Conservation (phyloP, 2,888 invertebrate genomes). For the Lycocerus yunnanus region DNA sequence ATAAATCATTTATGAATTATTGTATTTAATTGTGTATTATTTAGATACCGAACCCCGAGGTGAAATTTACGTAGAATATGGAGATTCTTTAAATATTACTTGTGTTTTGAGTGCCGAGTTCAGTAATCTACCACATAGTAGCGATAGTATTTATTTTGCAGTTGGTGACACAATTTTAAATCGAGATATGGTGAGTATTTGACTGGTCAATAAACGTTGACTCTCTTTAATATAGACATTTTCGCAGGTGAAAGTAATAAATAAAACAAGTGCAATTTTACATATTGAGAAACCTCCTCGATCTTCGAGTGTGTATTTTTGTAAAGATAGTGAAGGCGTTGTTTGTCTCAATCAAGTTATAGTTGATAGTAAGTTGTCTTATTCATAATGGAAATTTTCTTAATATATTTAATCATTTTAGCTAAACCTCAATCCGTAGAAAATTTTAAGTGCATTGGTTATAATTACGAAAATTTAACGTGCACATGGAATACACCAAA, state of each 20-base stretch:
- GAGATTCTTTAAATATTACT: constrained; percentile 65
- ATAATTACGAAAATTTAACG: constrained; percentile 73
- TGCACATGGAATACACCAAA: constrained; percentile 73
- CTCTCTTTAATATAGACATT: not conserved
- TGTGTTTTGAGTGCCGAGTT: constrained; percentile 63
- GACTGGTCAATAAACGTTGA: not conserved
- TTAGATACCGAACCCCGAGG: constrained; percentile 51
- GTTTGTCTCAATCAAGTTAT: constrained; percentile 63
- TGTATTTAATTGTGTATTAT: constrained; percentile 10
- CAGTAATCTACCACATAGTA: constrained; percentile 28
- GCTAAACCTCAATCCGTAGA: constrained; percentile 66
- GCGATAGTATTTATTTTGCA: constrained; percentile 56
- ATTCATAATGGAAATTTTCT: not conserved
- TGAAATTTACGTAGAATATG: constrained; percentile 60
- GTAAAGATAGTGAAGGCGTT: constrained; percentile 54
- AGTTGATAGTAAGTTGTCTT: constrained; percentile 61
- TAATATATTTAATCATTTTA: constrained; percentile 43
- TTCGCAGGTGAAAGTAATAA: constrained; percentile 59
- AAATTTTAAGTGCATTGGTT: constrained; percentile 74
- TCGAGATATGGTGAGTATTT: constrained; percentile 47
- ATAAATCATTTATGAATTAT: not conserved
- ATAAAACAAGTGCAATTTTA: constrained; percentile 66
- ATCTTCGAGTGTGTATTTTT: constrained; percentile 61
- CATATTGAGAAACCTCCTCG: constrained; percentile 61
- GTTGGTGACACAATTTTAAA: constrained; percentile 52